Percentiles rank a stretch among this genome's conserved stretches.
Evolutionary conservation across 2,113 vertebrate genomes (phyloP).

Genomic region (Zosterops borbonicus): DNA sequence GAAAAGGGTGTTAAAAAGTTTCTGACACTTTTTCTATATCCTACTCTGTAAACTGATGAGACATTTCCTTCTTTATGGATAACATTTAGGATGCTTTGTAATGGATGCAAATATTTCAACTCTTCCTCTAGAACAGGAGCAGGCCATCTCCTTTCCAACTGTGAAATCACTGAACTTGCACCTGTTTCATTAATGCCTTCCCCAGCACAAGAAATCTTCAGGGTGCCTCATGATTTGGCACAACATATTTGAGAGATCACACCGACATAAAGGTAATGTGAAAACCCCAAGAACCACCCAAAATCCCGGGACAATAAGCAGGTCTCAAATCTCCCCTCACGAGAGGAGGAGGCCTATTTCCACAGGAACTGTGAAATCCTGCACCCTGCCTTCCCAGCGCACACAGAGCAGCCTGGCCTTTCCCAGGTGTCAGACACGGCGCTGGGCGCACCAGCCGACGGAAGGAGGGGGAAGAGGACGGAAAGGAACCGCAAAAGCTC

Average conservation of each 20-base stretch:
- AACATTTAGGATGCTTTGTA: not conserved
- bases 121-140: not conserved
- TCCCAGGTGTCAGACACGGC: accelerated
- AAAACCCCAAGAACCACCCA: not conserved
- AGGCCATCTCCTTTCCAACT: not conserved
- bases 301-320: not conserved
- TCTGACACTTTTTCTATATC: not conserved
- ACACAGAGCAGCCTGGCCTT: accelerated
- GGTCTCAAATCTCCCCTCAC: not conserved
- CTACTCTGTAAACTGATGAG: not conserved
- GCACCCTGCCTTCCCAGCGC: no score
- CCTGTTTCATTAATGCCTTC: not conserved
- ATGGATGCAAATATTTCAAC: not conserved
- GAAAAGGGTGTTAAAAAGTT: not conserved
- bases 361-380: not conserved
- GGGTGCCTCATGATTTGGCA: not conserved
- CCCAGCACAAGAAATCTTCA: accelerated
- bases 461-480: not conserved
- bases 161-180: not conserved
- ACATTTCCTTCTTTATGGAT: not conserved
- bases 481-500: no score
- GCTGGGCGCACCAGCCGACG: accelerated
- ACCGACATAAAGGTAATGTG: accelerated
- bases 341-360: not conserved
- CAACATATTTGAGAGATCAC: not conserved